Base-by-base conservation (phyloP, 1,140 invertebrate species). In the Drosophila takahashii region DNA sequence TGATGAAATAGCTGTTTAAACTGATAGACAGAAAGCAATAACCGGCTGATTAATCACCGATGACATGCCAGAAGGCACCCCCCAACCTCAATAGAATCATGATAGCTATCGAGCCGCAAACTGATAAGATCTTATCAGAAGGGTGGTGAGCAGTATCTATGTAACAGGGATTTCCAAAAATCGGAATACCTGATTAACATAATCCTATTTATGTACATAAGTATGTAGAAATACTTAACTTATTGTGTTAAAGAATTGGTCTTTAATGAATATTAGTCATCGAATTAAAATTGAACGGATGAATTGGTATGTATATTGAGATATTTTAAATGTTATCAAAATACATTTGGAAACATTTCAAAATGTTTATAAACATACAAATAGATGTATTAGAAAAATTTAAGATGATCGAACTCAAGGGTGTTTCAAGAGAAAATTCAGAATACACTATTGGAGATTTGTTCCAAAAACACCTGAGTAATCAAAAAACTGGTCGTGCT, bases 21-120 rank as follows among this genome's bases (percentile, higher is more conserved):
- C 10, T 37, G 37, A 54, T 9, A 45, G 34, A 47, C 32, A 32
- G 5, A 34, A 34, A 64, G 36, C 27, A 69, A 45, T 67, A 42
- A 64, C 10, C 44, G 13, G 8, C 13, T 13, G 16, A 64, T 58
- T 75, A 75, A 65, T 75, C 71, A 75, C 56, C 71, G 39, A 47
- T 45, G 45, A 57, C 60, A 65, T 52, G 26, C 45, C 41, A 44
- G n/a, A 75, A 34, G 56, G 51, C n/a, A 7, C 44, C 22, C 57
- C 32, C 18, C 36, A 36, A 32, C 37, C 51, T 45, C 15, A 74
- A 64, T 39, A 34, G 34, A 51, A 11, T 42, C n/a, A n/a, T 13
- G 26, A 29, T 50, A 62, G 39, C 61, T 4, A 53, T 32, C 26
- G 26, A 64, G 47, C 61, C 47, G 10, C 16, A 34, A 16, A 15